Evolutionary conservation across 2,888 invertebrate genomes (phyloP).

Genomic region (Julus scandinavius): DNA sequence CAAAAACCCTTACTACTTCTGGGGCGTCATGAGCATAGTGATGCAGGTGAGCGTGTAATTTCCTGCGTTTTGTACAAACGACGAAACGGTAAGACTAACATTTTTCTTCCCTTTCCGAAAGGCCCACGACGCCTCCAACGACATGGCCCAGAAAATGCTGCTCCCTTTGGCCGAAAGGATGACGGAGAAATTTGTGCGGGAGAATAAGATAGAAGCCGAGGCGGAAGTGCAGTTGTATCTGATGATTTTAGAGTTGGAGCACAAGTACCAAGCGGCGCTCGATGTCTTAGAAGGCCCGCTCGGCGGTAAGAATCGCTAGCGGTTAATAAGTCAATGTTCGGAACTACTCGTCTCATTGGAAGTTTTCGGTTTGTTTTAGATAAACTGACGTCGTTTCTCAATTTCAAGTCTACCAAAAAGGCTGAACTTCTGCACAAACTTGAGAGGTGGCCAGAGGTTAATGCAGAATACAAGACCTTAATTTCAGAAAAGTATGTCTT

Average conservation of each 20-base stretch:
- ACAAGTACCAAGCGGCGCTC: constrained; percentile 83
- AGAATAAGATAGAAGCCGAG: constrained; percentile 87
- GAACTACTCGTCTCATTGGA: not conserved
- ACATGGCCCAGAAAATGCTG: constrained; percentile 74
- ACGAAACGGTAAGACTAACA: not conserved
- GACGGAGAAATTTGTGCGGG: constrained; percentile 88
- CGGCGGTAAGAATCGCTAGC: constrained; percentile 68
- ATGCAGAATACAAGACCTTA: constrained; percentile 78
- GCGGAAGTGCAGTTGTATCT: constrained; percentile 92
- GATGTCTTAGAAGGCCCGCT: constrained; percentile 83
- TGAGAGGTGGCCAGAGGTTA: constrained; percentile 79
- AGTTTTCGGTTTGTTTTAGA: constrained; percentile 61
- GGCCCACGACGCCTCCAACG: constrained; percentile 61
- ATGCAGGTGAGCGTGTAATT: constrained; percentile 76
- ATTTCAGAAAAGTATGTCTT: constrained; percentile 75
- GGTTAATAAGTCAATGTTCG: constrained; percentile 33
- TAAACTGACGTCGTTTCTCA: constrained; percentile 72
- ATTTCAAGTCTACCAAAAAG: constrained; percentile 73
- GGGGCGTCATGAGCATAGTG: constrained; percentile 97
- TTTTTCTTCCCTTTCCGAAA: not conserved
- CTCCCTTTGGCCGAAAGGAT: constrained; percentile 91
- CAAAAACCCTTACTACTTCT: constrained; percentile 97
- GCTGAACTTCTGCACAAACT: constrained; percentile 80
- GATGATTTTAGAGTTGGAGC: constrained; percentile 79
- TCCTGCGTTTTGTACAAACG: constrained; percentile 52